Base-by-base conservation (phyloP, 2,113 vertebrate species). In the Anhinga rufa region DNA sequence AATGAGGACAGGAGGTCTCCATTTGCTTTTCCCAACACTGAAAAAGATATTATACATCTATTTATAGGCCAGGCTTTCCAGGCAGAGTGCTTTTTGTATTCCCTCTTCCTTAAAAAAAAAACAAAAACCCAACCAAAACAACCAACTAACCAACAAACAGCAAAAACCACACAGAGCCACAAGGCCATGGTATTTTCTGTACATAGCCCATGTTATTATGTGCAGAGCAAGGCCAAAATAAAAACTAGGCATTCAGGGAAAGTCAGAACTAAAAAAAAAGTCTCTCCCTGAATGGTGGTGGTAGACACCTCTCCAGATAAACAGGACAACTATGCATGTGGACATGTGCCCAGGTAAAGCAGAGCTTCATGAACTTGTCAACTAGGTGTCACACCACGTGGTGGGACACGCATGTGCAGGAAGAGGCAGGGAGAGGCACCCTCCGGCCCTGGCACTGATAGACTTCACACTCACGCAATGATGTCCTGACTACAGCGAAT, bases 321-420 rank as follows among this genome's bases (percentile, higher is more conserved):
- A 77, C 4, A 17, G 21, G 68, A 77, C 26, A 65, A 32, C n/a
- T 51, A 48, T 32, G 36, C 49, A 46, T 1, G 11, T 25, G 38
- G 31, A 77, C 26, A 4, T 10, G 31, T 52, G 29, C 38, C 34
- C 74, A 80, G 19, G 65, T 64, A 70, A 93, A 88, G 38, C 40
- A 93, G 31, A 92, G 48, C 54, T 74, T 87, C 78, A 36, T 0
- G 4, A n/a, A 65, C 52, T 16, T 82, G 34, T 68, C 31, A 54
- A 1, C 28, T 16, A 29, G 21, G 32, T 28, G 51, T 22, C 71
- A 46, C 2, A 7, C 38, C 38, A 72, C 0, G 0, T 7, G 25
- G 42, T n/a, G 15, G 36, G 38, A 72, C 10, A 9, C 0, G 8
- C 0, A 0, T 38, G 40, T 2, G 1, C n/a, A 65, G 54, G 51